Evolutionary conservation across 2,888 invertebrate species (phyloP).

Genomic region (Spilosoma lubricipeda): DNA sequence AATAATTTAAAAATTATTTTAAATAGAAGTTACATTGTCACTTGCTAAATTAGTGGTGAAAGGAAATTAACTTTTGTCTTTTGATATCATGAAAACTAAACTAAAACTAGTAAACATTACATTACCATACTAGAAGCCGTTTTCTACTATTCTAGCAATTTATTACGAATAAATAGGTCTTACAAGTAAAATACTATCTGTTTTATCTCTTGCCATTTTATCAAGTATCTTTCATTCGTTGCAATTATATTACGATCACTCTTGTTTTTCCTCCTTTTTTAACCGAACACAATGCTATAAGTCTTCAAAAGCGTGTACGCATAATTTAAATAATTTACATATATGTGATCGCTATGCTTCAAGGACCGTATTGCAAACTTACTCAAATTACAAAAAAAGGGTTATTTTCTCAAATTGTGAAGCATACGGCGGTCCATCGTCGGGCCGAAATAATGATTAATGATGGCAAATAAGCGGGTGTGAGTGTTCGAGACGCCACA

Average conservation of each 20-base stretch:
- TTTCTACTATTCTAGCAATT: too few species aligned
- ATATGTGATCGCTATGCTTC: slow-evolving; percentile 62
- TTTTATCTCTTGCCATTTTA: too few species aligned
- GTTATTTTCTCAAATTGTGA: slow-evolving; percentile 84
- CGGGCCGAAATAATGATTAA: slow-evolving; percentile 86
- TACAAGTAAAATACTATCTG: too few species aligned
- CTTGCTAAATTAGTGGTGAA: too few species aligned
- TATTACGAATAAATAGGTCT: too few species aligned
- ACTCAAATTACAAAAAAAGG: slow-evolving; percentile 78
- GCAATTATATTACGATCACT: background rate
- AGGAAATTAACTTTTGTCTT: too few species aligned
- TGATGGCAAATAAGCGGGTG: slow-evolving; percentile 86
- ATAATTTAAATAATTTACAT: slow-evolving; percentile 64
- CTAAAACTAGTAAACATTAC: background rate
- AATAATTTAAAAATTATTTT: too few species aligned
- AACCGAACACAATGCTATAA: background rate
- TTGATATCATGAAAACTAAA: too few species aligned
- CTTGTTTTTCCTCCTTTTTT: background rate
- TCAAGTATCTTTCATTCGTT: background rate
- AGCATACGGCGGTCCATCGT: slow-evolving; percentile 71
- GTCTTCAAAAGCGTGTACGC: slow-evolving; percentile 28
- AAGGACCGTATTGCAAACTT: slow-evolving; percentile 63
- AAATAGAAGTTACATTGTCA: too few species aligned
- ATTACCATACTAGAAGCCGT: too few species aligned
- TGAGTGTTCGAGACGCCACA: slow-evolving; percentile 67